Percentiles rank a stretch among this genome's conserved stretches.
phyloP scores from a whole-genome alignment of 2,113 vertebrate genomes.

The Murina feae region DNA sequence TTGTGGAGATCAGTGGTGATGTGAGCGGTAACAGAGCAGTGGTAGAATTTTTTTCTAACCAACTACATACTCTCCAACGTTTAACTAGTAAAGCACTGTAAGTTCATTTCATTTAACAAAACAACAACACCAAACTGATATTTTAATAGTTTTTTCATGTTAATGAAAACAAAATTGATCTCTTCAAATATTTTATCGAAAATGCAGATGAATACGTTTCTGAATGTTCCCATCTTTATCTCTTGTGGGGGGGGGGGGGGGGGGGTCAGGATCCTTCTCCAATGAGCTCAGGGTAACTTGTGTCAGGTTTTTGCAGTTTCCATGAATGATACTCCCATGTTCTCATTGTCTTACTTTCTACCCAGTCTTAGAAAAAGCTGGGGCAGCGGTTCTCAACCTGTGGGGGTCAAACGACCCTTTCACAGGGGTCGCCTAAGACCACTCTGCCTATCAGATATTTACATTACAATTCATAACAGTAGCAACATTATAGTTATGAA shows the following conservation, averaged over 20 bases:
- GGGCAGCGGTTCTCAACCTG: no score
- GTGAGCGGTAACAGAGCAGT: not conserved
- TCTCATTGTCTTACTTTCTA: not conserved
- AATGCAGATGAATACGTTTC: not conserved
- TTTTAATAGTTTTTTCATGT: not conserved
- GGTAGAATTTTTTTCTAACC: not conserved
- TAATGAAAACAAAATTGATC: not conserved
- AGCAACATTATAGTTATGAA: no score
- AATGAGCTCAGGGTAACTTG: not conserved
- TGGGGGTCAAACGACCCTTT: no score
- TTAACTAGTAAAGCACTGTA: not conserved
- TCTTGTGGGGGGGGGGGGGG: no score
- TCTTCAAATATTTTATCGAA: not conserved
- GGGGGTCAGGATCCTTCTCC: not conserved
- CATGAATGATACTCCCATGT: rapidly evolving
- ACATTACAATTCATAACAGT: no score
- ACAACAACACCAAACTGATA: not conserved
- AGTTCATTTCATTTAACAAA: not conserved
- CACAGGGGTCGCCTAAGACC: no score
- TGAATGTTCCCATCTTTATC: not conserved
- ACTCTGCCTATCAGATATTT: no score
- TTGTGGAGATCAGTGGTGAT: not conserved
- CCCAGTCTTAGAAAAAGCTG: not conserved
- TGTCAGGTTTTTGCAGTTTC: not conserved
- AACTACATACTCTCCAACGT: not conserved